Percentiles rank a stretch among this genome's conserved stretches.
Conservation (phyloP, 2,888 invertebrate species). For the Chymomyza caudatula region DNA sequence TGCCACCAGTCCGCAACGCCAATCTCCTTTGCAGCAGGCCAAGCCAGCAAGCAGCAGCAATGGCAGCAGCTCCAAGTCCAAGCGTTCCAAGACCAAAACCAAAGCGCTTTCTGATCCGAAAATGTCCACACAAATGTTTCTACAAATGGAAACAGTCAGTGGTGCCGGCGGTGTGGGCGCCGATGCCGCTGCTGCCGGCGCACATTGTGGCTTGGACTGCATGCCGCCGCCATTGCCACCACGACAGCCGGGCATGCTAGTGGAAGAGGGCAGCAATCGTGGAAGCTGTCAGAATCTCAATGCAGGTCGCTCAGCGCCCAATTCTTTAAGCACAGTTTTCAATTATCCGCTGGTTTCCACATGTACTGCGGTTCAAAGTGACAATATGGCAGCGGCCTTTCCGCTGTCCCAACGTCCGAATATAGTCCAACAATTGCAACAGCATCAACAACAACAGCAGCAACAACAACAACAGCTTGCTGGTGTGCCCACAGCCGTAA, state of each 20-base stretch:
- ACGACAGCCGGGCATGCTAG: conserved; percentile 79
- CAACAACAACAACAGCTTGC: conserved; percentile 40
- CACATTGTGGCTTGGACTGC: conserved; percentile 44
- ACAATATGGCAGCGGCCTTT: conserved; percentile 77
- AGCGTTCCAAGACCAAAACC: conserved; percentile 75
- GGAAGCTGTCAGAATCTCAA: conserved; percentile 72
- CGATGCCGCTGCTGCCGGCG: conserved; percentile 67
- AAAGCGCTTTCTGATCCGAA: conserved; percentile 78
- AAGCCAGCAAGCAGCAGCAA: conserved; percentile 5
- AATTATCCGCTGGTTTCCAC: conserved; percentile 78
- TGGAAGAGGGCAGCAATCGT: conserved; percentile 62
- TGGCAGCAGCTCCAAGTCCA: conserved; percentile 38
- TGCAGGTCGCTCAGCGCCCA: conserved; percentile 71
- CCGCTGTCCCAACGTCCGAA: conserved; percentile 77
- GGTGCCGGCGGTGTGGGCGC: conserved; percentile 26
- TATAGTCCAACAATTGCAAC: conserved; percentile 78
- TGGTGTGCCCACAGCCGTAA: conserved; percentile 73
- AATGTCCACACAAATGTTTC: conserved; percentile 78
- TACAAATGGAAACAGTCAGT: conserved; percentile 76
- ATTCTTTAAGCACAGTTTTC: conserved; percentile 76
- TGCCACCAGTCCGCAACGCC: conserved; percentile 61
- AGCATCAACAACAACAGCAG: conserved; percentile 73
- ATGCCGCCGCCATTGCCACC: conserved; percentile 82
- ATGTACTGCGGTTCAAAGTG: conserved; percentile 77
- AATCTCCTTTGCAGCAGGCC: conserved; percentile 36